A percentile compares a stretch with the other conserved stretches of the same genome.
phyloP scores from a whole-genome alignment of 2,113 vertebrate genomes.

The Neodon shergylaensis region DNA sequence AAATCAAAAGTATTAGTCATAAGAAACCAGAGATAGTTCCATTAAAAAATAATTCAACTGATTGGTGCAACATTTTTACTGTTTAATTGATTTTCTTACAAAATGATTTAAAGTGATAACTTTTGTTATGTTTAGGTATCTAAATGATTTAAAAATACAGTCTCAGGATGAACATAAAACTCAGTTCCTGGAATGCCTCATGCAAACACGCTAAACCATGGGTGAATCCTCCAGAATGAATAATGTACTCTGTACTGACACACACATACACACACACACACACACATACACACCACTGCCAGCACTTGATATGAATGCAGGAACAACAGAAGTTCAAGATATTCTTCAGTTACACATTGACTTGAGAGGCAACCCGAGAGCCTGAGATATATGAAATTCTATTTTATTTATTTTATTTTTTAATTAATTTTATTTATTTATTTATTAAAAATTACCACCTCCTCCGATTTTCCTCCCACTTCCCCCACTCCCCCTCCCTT shows the following conservation, averaged over 20 bases:
- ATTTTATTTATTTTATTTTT: too few species aligned
- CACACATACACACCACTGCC: not conserved
- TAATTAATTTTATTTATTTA: too few species aligned
- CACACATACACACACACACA: not conserved
- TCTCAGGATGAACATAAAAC: not conserved
- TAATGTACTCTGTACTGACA: accelerated
- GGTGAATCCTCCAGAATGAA: not conserved
- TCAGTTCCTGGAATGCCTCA: not conserved
- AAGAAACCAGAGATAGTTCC: not conserved
- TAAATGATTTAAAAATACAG: not conserved
- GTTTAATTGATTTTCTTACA: not conserved
- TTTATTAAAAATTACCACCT: too few species aligned
- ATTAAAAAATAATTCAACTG: not conserved
- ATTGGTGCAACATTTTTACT: not conserved
- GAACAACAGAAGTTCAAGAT: too few species aligned
- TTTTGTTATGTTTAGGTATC: not conserved
- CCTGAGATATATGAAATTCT: too few species aligned
- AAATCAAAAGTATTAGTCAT: not conserved
- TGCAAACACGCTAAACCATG: not conserved
- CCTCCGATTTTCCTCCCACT: too few species aligned
- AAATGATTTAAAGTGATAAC: not conserved
- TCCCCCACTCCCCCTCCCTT: too few species aligned
- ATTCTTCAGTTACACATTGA: too few species aligned
- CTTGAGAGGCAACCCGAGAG: too few species aligned
- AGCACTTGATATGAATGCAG: too few species aligned